These are phyloP conservation scores for Furcifer pardalis DNA, from an alignment of 2,797 vertebrate species.

Conservation along the genomic window DNA sequence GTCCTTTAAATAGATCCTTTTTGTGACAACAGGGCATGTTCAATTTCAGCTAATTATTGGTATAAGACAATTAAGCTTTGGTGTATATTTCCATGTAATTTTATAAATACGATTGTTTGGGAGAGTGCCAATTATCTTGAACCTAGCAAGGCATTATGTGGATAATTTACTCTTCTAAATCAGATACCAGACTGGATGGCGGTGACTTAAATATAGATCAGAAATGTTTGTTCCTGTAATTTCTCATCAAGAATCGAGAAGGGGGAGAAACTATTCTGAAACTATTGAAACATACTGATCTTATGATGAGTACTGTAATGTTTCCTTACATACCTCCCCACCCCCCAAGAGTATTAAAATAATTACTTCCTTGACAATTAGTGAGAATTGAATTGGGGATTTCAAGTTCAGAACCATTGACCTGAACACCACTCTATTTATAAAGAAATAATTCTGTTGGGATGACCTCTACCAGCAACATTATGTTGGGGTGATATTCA, in stretches of 20 bases:
- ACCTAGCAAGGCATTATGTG: neutral
- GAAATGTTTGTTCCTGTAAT: neutral
- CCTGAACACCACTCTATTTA: neutral
- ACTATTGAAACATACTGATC: neutral
- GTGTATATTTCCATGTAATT: constrained; percentile 10
- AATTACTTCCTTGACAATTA: neutral
- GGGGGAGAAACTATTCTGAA: neutral
- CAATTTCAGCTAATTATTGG: neutral
- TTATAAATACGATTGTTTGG: constrained; percentile 1
- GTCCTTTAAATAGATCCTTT: neutral
- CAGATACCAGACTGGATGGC: neutral
- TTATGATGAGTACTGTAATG: no score
- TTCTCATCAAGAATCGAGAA: constrained; percentile 20
- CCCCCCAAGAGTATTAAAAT: neutral
- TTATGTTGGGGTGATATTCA: no score
- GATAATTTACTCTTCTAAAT: constrained; percentile 15
- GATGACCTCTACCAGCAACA: neutral
- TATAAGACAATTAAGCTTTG: constrained; percentile 5
- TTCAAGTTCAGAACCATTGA: neutral
- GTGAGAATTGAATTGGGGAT: neutral
- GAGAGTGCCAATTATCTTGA: neutral
- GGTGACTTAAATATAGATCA: neutral
- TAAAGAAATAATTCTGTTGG: neutral
- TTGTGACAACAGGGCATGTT: neutral
- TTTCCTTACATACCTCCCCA: neutral